Base-by-base conservation (phyloP, 2,888 invertebrate genomes). In the Tortricodes alternella region DNA sequence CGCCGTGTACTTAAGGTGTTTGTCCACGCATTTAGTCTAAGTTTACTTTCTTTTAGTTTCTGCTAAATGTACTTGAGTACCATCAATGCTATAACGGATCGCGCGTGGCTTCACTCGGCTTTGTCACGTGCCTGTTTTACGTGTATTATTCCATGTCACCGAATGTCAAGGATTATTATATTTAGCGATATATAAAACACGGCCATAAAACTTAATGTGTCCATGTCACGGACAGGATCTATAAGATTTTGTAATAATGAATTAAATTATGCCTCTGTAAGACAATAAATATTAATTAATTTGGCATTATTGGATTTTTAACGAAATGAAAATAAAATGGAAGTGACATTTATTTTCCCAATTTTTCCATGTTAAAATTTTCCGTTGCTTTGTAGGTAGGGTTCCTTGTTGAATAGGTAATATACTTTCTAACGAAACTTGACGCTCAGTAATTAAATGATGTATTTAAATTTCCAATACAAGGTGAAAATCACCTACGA, bases 31-130 rank as follows among this genome's bases (percentile, higher is more conserved):
- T 70, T 64, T 53, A 59, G 49, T 19, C 56, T 59, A 59, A 66
- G 74, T 71, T 73, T 75, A 60, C 68, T 70, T 74, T 76, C 67
- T 72, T 74, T 66, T 62, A 66, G 59, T 43, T 64, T 55, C 65
- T 69, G 69, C 68, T 68, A 65, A 66, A 65, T 53, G 61, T 63
- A 63, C 62, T 60, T 58, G 61, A 59, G 44, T 56, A 58, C 48
- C 51, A 62, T 62, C 63, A 59, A 62, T 57, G 63, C 59, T 43
- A 35, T 66, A 67, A 67, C 63, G 58, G 63, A 63, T 52, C 27
- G 35, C 50, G 34, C n/a, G 53, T 56, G 62, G 60, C 58, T 63
- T 65, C 58, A 29, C 24, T 59, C 51, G 56, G n/a, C 5, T 21
- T 9, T n/a, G 34, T 55, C 43, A 43, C 35, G 34, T 37, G 43